Conservation (phyloP, 2,797 vertebrate genomes). For the Salmo trutta region DNA sequence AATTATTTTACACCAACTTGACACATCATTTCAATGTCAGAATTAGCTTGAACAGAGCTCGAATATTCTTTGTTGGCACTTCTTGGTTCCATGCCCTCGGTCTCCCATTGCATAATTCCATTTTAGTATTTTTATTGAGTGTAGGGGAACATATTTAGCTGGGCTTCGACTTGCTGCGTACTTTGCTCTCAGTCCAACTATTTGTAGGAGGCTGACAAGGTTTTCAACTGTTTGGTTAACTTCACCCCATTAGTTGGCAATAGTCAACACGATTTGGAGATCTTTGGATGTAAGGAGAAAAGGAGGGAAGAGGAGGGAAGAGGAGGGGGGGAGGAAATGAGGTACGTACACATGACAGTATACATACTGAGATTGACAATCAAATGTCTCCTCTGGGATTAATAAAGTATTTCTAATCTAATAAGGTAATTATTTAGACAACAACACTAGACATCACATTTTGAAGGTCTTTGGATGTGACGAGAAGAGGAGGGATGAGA, state of each 20-base stretch:
- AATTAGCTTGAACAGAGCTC: slow-evolving; percentile 21
- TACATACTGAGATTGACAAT: background rate
- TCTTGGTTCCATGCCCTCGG: slow-evolving; percentile 33
- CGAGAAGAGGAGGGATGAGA: slow-evolving; percentile 13
- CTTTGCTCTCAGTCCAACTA: slow-evolving; percentile 36
- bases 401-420: background rate
- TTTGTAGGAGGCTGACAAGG: slow-evolving; percentile 42
- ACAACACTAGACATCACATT: background rate
- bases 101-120: slow-evolving; percentile 40
- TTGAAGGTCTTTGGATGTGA: background rate
- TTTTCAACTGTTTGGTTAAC: slow-evolving; percentile 48
- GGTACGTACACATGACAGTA: background rate
- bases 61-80: slow-evolving; percentile 38
- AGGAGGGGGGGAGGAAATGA: slow-evolving; percentile 24
- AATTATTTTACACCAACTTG: slow-evolving; percentile 40
- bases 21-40: slow-evolving; percentile 50
- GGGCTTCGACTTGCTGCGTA: slow-evolving; percentile 39
- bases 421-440: background rate
- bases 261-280: slow-evolving; percentile 37
- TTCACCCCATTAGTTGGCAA: slow-evolving; percentile 45
- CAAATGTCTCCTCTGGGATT: background rate
- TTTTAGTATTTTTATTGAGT: slow-evolving; percentile 49
- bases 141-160: slow-evolving; percentile 35
- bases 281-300: slow-evolving; percentile 8
- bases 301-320: slow-evolving; percentile 11